Conservation (phyloP, 2,113 vertebrate species). For the Electrona antarctica region DNA sequence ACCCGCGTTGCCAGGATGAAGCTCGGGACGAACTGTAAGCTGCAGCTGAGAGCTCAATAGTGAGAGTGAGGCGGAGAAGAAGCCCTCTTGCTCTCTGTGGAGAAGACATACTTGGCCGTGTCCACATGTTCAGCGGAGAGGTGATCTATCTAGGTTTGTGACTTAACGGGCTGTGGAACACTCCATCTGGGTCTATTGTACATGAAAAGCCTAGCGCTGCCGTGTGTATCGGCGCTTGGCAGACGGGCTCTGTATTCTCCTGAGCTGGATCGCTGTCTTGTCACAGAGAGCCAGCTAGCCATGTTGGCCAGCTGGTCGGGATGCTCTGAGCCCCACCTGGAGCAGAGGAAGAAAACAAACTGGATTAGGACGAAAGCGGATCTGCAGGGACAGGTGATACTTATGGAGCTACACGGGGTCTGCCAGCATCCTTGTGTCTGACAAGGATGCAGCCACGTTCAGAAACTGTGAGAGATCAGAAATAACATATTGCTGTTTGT, state of each 20-base stretch:
- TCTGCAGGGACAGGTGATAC: neutral
- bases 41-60: slow-evolving; percentile 42
- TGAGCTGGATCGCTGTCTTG: neutral
- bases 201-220: neutral
- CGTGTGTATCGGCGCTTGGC: neutral
- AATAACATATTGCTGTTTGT: no score
- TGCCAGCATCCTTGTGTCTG: no score
- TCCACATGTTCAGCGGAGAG: slow-evolving; percentile 60
- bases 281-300: neutral
- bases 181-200: slow-evolving; percentile 13
- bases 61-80: slow-evolving; percentile 28
- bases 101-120: slow-evolving; percentile 47
- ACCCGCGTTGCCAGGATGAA: slow-evolving; percentile 12
- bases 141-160: slow-evolving; percentile 30
- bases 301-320: neutral
- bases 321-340: neutral
- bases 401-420: no score
- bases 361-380: neutral
- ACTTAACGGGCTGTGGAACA: slow-evolving; percentile 8
- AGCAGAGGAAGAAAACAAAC: neutral
- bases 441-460: no score
- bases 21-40: slow-evolving; percentile 22
- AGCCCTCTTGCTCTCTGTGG: neutral
- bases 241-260: neutral
- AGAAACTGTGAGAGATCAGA: no score